A percentile compares a stretch with the other conserved stretches of the same genome.
These are phyloP conservation scores for Anolis sagrei DNA, from an alignment of 2,113 vertebrate species.

Conservation along the genomic window DNA sequence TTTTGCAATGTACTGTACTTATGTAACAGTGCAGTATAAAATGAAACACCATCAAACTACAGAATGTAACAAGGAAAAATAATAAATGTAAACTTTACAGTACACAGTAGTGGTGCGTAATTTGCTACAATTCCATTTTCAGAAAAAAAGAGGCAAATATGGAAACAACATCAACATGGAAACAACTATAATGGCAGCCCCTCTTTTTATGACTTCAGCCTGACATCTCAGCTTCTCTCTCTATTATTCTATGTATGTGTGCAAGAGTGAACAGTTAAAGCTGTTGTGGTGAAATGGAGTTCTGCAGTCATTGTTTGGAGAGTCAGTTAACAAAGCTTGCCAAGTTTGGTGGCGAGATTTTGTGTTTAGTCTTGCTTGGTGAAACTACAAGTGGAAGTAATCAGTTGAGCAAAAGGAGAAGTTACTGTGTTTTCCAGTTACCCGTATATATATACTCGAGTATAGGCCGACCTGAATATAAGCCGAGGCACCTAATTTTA, in stretches of 20 bases:
- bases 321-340: slow-evolving; percentile 39
- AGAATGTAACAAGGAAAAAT: neutral
- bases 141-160: neutral
- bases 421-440: fast-evolving
- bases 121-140: neutral
- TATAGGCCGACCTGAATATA: too few species aligned
- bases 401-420: neutral
- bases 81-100: neutral
- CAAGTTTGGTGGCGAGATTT: slow-evolving; percentile 15
- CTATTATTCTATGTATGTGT: slow-evolving; percentile 6
- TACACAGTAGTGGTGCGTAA: neutral
- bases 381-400: neutral
- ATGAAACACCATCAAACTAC: neutral
- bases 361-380: slow-evolving; percentile 38
- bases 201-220: slow-evolving; percentile 52
- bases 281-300: slow-evolving; percentile 53
- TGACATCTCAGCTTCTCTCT: slow-evolving; percentile 37
- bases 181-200: slow-evolving; percentile 49
- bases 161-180: too few species aligned
- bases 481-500: too few species aligned
- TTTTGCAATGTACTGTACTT: neutral
- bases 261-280: slow-evolving; percentile 54
- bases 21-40: neutral
- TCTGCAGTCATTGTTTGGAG: slow-evolving; percentile 41
- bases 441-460: too few species aligned